Percentiles rank a stretch among this genome's conserved stretches.
These are phyloP conservation scores for Phortica variegata DNA, from an alignment of 1,140 invertebrate genomes.

Conservation along the genomic window DNA sequence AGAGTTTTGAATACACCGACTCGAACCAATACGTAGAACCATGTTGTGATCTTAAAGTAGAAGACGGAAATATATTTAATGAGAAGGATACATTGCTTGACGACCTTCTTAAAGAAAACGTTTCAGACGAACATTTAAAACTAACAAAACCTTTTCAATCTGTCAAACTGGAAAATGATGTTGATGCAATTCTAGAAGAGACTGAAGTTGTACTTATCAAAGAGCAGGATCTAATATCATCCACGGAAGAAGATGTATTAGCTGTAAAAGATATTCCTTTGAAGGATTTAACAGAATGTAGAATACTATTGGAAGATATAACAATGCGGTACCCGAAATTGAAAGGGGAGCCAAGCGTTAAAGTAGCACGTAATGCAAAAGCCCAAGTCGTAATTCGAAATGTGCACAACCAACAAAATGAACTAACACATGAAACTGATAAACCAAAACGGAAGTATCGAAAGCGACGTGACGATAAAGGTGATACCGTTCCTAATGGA, in stretches of 20 bases:
- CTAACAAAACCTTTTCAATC: conserved; percentile 39
- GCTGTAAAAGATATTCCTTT: conserved; percentile 17
- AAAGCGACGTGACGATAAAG: too few relatives aligned
- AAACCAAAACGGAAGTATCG: conserved; percentile 36
- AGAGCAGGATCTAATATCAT: conserved; percentile 19
- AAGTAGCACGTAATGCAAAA: neutral
- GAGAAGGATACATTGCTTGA: conserved; percentile 48
- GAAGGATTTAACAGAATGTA: conserved; percentile 5
- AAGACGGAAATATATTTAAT: conserved; percentile 40
- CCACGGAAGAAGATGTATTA: conserved; percentile 41
- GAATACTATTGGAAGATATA: conserved; percentile 9
- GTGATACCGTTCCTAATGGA: conserved; percentile 12
- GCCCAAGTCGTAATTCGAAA: neutral
- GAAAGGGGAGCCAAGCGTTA: conserved; percentile 4
- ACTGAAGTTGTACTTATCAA: conserved; percentile 42
- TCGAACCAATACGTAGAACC: conserved; percentile 26
- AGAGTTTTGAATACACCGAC: conserved; percentile 40
- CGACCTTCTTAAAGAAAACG: conserved; percentile 35
- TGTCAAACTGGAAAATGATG: conserved; percentile 37
- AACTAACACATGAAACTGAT: conserved; percentile 3
- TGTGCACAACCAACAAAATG: neutral
- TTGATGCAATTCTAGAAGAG: conserved; percentile 40
- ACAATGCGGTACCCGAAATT: conserved; percentile 7
- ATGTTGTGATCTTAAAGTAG: conserved; percentile 23
- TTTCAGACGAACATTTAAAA: conserved; percentile 14